phyloP scores from a whole-genome alignment of 2,797 vertebrate species.

The Lophius americanus region DNA sequence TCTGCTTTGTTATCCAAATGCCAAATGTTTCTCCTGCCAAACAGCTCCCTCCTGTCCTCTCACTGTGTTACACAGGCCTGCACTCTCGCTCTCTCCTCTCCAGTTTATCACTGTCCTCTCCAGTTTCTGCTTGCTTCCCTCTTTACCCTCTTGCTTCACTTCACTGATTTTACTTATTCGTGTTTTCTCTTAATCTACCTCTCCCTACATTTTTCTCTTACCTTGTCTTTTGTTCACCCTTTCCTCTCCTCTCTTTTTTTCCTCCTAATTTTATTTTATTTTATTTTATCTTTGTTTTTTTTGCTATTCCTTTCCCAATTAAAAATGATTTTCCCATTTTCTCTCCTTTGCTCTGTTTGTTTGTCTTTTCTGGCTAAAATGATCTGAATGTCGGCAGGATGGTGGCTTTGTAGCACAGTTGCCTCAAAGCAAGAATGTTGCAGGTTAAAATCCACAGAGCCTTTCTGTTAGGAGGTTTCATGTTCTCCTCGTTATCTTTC shows the following conservation, averaged over 20 bases:
- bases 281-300: slow-evolving; percentile 33
- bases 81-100: slow-evolving; percentile 28
- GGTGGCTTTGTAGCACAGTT: no score
- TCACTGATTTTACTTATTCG: slow-evolving; percentile 5
- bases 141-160: slow-evolving; percentile 31
- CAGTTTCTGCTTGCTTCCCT: neutral
- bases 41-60: slow-evolving; percentile 60
- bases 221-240: neutral
- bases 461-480: no score
- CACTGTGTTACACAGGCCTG: slow-evolving; percentile 52
- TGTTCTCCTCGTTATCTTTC: no score
- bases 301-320: neutral
- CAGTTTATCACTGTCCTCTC: slow-evolving; percentile 48
- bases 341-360: no score
- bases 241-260: slow-evolving; percentile 2
- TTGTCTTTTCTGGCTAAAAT: no score
- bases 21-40: slow-evolving; percentile 66
- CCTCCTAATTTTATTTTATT: slow-evolving; percentile 25
- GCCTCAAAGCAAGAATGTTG: no score
- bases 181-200: slow-evolving; percentile 9
- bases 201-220: slow-evolving; percentile 25
- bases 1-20: slow-evolving; percentile 74
- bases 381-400: no score
- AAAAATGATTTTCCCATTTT: no score
- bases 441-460: no score